Base-by-base conservation (phyloP, 2,888 invertebrate genomes). In the Pseudococcus viburni region DNA sequence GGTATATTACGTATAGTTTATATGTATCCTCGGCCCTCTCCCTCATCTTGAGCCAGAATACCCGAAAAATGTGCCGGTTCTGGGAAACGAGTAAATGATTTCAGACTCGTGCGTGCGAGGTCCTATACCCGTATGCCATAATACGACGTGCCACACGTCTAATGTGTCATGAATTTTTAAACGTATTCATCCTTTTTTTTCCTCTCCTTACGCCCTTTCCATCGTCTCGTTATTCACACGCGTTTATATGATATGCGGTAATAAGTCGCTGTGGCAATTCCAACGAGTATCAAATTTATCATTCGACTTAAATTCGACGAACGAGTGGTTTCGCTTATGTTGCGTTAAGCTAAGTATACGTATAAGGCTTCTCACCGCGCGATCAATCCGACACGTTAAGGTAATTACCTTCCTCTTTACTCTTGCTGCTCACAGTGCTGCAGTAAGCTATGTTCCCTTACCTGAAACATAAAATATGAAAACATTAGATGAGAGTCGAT, bases 111-210 rank as follows among this genome's bases (percentile, higher is more conserved):
- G 80, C 39, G 39, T 22, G 22, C 22, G 22, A 51, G 17, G 1
- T 33, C 3, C 26, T n/a, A 55, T n/a, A 55, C 15, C 64, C 51
- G 51, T 12, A 15, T 68, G n/a, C n/a, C n/a, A n/a, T n/a, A n/a
- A 68, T 68, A 80, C 80, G 42, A 42, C 80, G 80, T 80, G 80
- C 80, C 80, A 42, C 80, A 42, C 26, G 80, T 80, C 80, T 80
- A 80, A 80, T 80, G 80, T n/a, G 80, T 80, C 80, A 15, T 80
- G 80, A 42, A 80, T 80, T 80, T 80, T 80, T 80, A 80, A 80
- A 80, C 80, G 42, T 80, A 42, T 80, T 42, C 39, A 7, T 33
- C 42, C 68, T 22, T 73, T 26, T 26, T 73, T 33, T 46, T n/a
- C 9, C 19, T 17, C 19, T 22, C 33, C 0, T 33, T 0, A 1